Evolutionary conservation across 2,888 invertebrate genomes (phyloP).

Genomic region (Conchocele bisecta): DNA sequence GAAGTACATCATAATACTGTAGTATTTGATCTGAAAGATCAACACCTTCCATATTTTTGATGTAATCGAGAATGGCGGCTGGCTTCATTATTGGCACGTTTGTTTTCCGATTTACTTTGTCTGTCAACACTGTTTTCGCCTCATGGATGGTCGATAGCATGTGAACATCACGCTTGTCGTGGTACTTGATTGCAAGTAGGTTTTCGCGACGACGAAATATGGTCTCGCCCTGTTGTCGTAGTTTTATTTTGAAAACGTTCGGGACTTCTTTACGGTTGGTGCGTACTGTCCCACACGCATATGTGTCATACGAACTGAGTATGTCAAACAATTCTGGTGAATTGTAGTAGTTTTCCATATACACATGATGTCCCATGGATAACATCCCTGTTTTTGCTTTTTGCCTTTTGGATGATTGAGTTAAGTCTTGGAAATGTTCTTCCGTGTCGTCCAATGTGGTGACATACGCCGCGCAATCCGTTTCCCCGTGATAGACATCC

Average conservation of each 20-base stretch:
- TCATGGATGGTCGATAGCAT: no score
- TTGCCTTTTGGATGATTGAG: no score
- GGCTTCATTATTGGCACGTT: conserved; percentile 21
- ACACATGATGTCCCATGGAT: no score
- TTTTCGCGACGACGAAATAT: conserved; percentile 20
- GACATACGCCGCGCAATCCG: conserved; percentile 20
- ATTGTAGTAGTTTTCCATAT: no score
- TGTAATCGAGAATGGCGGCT: conserved; percentile 18
- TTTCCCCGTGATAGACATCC: conserved; percentile 41
- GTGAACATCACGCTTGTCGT: no score
- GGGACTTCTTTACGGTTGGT: conserved; percentile 27
- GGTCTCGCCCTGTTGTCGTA: conserved; percentile 18
- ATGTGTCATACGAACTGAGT: conserved; percentile 3
- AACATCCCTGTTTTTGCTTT: no score
- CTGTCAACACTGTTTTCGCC: background rate
- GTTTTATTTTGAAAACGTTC: conserved; percentile 1
- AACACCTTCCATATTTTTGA: conserved; percentile 39
- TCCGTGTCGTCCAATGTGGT: no score
- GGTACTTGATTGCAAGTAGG: no score
- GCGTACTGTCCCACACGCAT: conserved; percentile 22
- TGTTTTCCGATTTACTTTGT: conserved; percentile 1
- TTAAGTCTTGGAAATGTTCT: no score
- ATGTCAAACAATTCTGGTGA: conserved; percentile 25
- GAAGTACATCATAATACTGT: conserved; percentile 44
- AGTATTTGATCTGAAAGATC: conserved; percentile 53